phyloP scores from a whole-genome alignment of 2,797 vertebrate genomes.

The Cetoscarus ocellatus region DNA sequence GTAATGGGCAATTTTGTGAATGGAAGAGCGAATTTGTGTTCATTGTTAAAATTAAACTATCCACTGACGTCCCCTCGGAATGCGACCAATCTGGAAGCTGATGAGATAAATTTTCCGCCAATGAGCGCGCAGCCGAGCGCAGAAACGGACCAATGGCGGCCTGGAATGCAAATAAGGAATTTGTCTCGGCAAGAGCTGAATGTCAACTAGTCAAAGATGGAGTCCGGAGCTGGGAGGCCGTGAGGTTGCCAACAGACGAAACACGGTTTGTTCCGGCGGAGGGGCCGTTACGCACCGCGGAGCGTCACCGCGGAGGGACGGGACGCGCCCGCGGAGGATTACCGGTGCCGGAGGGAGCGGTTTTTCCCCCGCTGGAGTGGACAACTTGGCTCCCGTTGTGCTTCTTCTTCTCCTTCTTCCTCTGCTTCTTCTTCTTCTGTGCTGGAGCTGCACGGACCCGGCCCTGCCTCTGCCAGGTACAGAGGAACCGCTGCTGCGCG shows the following conservation, averaged over 20 bases:
- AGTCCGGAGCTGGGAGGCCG: constrained; percentile 92
- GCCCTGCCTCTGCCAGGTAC: constrained; percentile 85
- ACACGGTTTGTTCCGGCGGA: constrained; percentile 58
- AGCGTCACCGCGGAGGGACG: constrained; percentile 12
- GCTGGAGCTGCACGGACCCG: constrained; percentile 71
- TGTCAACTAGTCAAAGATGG: constrained; percentile 99
- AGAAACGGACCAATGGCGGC: constrained; percentile 83
- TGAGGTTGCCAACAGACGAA: constrained; percentile 86
- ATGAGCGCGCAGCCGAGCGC: constrained; percentile 43
- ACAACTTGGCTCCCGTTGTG: constrained; percentile 50
- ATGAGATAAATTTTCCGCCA: constrained; percentile 83
- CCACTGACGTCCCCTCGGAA: constrained; percentile 76
- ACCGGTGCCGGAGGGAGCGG: constrained; percentile 28
- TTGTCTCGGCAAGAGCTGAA: constrained; percentile 91
- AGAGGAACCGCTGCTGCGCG: constrained; percentile 63
- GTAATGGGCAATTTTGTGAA: constrained; percentile 92
- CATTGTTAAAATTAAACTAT: constrained; percentile 95
- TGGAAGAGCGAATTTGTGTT: constrained; percentile 92
- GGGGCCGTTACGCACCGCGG: constrained; percentile 18
- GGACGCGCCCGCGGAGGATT: constrained; percentile 29
- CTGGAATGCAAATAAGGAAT: constrained; percentile 89
- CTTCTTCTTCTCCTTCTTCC: constrained; percentile 32
- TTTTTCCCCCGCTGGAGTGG: constrained; percentile 19
- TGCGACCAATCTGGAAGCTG: constrained; percentile 84
- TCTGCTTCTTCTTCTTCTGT: constrained; percentile 47